These are phyloP conservation scores for Crenichthys baileyi DNA, from an alignment of 2,797 vertebrate genomes.

Conservation along the genomic window DNA sequence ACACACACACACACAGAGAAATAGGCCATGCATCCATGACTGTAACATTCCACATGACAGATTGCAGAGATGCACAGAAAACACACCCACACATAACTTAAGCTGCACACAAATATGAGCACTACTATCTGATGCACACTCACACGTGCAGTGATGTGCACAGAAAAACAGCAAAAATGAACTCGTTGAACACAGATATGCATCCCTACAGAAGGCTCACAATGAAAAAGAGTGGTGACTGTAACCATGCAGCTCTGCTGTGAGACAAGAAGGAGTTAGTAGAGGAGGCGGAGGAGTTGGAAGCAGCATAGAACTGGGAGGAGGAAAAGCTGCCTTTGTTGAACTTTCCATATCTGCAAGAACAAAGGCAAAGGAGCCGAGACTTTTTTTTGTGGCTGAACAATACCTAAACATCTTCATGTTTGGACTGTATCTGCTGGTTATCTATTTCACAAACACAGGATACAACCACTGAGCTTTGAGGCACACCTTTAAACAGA, in stretches of 20 bases:
- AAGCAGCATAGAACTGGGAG: constrained; percentile 25
- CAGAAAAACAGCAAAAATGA: background rate
- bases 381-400: background rate
- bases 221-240: constrained; percentile 8
- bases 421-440: background rate
- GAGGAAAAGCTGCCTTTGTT: constrained; percentile 36
- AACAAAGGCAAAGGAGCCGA: constrained; percentile 15
- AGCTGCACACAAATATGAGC: constrained; percentile 1
- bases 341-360: constrained; percentile 23
- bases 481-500: background rate
- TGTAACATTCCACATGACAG: constrained; percentile 50
- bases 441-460: background rate
- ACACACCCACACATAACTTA: constrained; percentile 4
- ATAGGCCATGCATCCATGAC: constrained; percentile 52
- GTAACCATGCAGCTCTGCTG: constrained; percentile 10
- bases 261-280: constrained; percentile 29
- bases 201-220: constrained; percentile 1
- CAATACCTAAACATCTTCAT: background rate
- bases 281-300: constrained; percentile 27
- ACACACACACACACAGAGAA: constrained; percentile 30
- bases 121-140: background rate
- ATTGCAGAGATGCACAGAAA: constrained; percentile 30
- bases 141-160: background rate
- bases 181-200: background rate
- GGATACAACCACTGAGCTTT: background rate